Conservation (phyloP, 2,888 invertebrate genomes). For the Caenorhabditis sp. region DNA sequence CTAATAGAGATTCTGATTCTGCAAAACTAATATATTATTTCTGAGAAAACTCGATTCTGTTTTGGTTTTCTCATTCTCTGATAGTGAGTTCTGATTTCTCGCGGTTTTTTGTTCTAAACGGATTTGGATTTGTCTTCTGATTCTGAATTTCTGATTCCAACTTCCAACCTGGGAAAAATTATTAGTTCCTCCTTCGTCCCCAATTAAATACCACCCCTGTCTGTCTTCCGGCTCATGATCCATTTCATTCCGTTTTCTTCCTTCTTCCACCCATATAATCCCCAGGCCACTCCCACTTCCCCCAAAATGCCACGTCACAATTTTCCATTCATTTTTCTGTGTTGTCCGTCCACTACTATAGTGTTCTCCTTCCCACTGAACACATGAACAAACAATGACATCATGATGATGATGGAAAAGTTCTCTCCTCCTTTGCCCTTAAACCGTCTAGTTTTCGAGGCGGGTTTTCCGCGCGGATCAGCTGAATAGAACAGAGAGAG, state of each 20-base stretch:
- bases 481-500: slow-evolving; percentile 54
- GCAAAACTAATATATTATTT: no score
- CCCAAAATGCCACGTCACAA: slow-evolving; percentile 87
- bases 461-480: slow-evolving; percentile 53
- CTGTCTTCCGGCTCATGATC: neutral
- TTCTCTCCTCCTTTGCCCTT: neutral
- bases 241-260: neutral
- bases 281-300: neutral
- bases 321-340: slow-evolving; percentile 84
- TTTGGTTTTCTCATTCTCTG: no score
- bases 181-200: neutral
- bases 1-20: no score
- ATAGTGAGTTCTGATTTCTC: no score
- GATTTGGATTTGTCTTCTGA: no score
- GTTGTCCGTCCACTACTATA: slow-evolving; percentile 87
- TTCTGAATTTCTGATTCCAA: neutral
- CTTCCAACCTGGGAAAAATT: no score
- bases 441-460: slow-evolving; percentile 18
- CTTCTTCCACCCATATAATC: slow-evolving; percentile 15
- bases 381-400: slow-evolving; percentile 86
- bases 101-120: no score
- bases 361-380: slow-evolving; percentile 90
- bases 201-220: slow-evolving; percentile 3
- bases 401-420: slow-evolving; percentile 89
- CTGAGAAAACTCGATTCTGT: no score